phyloP scores from a whole-genome alignment of 2,113 vertebrate species.

The Ailuropoda melanoleuca region DNA sequence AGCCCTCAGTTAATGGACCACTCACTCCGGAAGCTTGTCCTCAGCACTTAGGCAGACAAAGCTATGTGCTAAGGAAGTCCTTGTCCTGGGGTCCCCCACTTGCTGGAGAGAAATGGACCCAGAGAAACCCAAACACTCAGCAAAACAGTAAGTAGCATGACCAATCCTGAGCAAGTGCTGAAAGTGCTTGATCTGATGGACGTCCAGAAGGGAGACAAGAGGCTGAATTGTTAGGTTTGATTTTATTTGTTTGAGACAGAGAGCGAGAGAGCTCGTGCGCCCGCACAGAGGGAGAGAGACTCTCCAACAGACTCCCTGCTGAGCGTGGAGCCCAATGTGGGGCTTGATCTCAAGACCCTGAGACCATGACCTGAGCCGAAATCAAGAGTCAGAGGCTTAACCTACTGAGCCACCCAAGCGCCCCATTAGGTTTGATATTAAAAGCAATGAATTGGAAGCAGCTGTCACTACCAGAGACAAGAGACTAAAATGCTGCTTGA shows the following conservation, averaged over 20 bases:
- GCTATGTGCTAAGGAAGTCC: background rate
- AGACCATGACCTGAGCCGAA: background rate
- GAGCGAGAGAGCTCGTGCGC: no score
- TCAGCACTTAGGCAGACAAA: background rate
- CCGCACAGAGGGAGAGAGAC: background rate
- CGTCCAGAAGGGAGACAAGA: background rate
- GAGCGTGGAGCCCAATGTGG: background rate
- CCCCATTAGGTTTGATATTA: background rate
- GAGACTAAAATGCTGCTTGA: background rate
- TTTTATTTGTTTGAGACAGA: background rate
- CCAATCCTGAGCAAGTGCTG: background rate
- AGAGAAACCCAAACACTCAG: background rate
- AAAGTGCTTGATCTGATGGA: background rate
- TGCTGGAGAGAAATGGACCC: background rate
- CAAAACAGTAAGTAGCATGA: background rate
- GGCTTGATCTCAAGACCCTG: background rate
- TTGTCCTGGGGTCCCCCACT: background rate
- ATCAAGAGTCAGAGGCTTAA: background rate
- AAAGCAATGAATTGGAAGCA: constrained; percentile 2
- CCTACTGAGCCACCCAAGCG: background rate
- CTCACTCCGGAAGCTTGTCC: background rate
- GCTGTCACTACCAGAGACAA: background rate
- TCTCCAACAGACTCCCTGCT: background rate
- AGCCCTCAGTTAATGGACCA: constrained; percentile 14
- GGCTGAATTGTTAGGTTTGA: background rate